Conservation (phyloP, 2,888 invertebrate genomes). For the Philhelius pedissequus region DNA sequence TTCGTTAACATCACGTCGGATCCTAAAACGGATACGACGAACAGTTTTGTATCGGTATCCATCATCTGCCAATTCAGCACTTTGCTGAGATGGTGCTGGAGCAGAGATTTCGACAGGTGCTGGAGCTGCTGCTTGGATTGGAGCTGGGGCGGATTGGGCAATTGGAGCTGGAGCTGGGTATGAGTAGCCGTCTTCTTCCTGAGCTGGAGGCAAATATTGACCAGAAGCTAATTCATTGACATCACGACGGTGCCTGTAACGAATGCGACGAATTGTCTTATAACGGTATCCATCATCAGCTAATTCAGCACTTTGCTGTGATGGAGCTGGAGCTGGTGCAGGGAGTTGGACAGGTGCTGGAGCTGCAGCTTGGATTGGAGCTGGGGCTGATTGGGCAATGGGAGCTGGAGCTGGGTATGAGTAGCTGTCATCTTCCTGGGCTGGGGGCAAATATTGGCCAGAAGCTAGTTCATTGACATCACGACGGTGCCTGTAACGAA, state of each 20-base stretch:
- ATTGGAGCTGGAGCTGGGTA: background rate
- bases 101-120: background rate
- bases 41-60: slow-evolving; percentile 66
- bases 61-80: slow-evolving; percentile 26
- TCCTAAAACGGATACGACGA: slow-evolving; percentile 41
- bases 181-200: slow-evolving; percentile 8
- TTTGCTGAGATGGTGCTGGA: background rate
- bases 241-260: slow-evolving; percentile 69
- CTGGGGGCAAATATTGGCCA: slow-evolving; percentile 71
- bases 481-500: slow-evolving; percentile 72
- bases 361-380: background rate
- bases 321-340: background rate
- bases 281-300: slow-evolving; percentile 59
- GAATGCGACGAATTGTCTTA: slow-evolving; percentile 55
- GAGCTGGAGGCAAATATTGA: slow-evolving; percentile 54
- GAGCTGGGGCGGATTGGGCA: background rate
- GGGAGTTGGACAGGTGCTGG: background rate
- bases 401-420: slow-evolving; percentile 15
- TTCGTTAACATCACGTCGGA: slow-evolving; percentile 72
- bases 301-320: slow-evolving; percentile 2
- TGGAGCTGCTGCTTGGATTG: background rate
- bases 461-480: slow-evolving; percentile 74
- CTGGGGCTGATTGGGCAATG: too few relatives aligned
- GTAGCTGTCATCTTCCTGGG: background rate
- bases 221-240: slow-evolving; percentile 70